Conservation (phyloP, 23 tunicate species). For the Botrylloides violaceus region DNA sequence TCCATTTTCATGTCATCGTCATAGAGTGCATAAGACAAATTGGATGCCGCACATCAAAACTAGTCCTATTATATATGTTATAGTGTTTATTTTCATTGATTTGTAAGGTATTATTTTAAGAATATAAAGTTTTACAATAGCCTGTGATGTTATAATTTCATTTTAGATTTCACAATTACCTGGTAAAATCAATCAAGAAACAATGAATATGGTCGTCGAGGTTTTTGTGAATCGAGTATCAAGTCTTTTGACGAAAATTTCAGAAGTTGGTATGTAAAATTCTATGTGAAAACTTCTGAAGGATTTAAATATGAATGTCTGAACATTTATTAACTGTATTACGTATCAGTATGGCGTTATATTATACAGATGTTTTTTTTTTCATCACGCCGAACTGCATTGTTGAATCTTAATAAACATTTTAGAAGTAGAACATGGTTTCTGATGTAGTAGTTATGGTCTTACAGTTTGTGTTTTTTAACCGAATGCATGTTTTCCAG, state of each 20-base stretch:
- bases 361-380: not conserved
- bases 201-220: slow-evolving; percentile 8
- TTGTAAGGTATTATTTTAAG: not conserved
- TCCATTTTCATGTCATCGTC: no score
- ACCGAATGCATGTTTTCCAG: not conserved
- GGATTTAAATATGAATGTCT: not conserved
- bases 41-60: no score
- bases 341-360: not conserved
- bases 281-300: no score
- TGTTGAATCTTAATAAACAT: no score
- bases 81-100: not conserved
- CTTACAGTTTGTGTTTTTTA: not conserved
- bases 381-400: no score
- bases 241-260: not conserved
- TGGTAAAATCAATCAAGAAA: not conserved
- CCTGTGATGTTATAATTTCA: not conserved
- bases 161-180: not conserved
- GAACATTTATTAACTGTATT: not conserved
- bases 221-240: not conserved
- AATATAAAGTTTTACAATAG: not conserved
- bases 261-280: not conserved
- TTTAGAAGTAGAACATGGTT: no score
- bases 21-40: no score
- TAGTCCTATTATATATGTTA: not conserved
- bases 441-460: not conserved